phyloP scores from a whole-genome alignment of 2,888 invertebrate genomes.

The Leptothorax acervorum region DNA sequence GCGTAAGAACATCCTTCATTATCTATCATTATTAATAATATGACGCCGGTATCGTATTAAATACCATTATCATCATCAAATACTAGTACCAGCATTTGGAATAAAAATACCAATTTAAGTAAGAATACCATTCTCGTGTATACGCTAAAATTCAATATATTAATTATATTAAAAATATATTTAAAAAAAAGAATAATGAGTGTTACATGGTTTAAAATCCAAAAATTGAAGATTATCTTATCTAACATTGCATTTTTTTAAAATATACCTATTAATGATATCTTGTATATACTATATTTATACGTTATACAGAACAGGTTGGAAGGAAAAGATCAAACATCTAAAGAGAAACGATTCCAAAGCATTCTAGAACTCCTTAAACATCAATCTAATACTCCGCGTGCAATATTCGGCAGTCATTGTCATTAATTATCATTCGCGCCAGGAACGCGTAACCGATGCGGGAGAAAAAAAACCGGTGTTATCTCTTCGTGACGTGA shows the following conservation, averaged over 20 bases:
- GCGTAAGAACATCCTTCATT: conserved; percentile 34
- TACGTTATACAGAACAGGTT: neutral
- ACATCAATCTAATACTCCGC: neutral
- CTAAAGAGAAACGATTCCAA: neutral
- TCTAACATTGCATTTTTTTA: neutral
- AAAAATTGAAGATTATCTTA: neutral
- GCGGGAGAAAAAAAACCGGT: too few relatives aligned
- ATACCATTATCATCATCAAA: neutral
- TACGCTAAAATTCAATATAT: neutral
- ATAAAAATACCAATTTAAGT: neutral
- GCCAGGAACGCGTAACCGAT: neutral
- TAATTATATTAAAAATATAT: too few relatives aligned
- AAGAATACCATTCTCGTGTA: neutral
- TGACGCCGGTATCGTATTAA: neutral
- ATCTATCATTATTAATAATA: conserved; percentile 7
- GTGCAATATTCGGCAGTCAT: neutral
- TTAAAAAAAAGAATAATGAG: neutral
- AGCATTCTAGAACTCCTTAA: neutral
- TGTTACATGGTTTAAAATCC: neutral
- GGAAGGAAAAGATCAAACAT: neutral
- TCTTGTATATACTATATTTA: neutral
- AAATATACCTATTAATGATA: neutral
- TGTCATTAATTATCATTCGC: neutral
- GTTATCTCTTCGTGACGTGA: neutral
- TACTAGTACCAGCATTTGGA: neutral